These are phyloP conservation scores for Smutsia gigantea DNA, from an alignment of 2,797 vertebrate genomes.

Conservation along the genomic window DNA sequence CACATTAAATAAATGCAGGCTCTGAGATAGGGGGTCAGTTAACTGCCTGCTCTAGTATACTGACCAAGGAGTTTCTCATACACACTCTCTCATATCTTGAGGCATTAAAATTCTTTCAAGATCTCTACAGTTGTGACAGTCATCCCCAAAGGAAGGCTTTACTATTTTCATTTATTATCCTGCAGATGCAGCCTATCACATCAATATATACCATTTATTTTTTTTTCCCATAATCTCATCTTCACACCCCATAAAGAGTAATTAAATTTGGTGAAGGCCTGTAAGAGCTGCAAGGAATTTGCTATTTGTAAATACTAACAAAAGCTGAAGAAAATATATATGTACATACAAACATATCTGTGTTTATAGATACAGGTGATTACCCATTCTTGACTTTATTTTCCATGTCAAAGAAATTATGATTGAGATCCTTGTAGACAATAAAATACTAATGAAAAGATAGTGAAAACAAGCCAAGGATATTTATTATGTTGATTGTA, in stretches of 20 bases:
- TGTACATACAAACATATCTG: fast-evolving
- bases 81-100: conserved; percentile 75
- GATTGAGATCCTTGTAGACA: neutral
- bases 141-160: conserved; percentile 83
- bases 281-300: conserved; percentile 34
- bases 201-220: conserved; percentile 79
- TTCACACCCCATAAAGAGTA: conserved; percentile 82
- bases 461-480: neutral
- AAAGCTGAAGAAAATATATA: neutral
- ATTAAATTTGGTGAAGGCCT: conserved; percentile 81
- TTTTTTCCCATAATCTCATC: conserved; percentile 77
- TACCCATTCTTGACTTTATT: neutral
- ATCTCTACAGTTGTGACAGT: conserved; percentile 82
- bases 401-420: conserved; percentile 36
- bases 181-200: conserved; percentile 81
- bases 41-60: conserved; percentile 71
- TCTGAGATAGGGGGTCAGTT: conserved; percentile 77
- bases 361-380: neutral
- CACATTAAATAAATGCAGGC: conserved; percentile 84
- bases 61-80: conserved; percentile 82
- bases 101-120: conserved; percentile 85
- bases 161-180: conserved; percentile 84
- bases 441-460: conserved; percentile 60
- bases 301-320: conserved; percentile 53
- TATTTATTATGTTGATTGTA: neutral